A percentile compares a stretch with the other conserved stretches of the same genome.
Evolutionary conservation across 1,140 invertebrate genomes (phyloP).

Genomic region (Drosophila paulistorum): DNA sequence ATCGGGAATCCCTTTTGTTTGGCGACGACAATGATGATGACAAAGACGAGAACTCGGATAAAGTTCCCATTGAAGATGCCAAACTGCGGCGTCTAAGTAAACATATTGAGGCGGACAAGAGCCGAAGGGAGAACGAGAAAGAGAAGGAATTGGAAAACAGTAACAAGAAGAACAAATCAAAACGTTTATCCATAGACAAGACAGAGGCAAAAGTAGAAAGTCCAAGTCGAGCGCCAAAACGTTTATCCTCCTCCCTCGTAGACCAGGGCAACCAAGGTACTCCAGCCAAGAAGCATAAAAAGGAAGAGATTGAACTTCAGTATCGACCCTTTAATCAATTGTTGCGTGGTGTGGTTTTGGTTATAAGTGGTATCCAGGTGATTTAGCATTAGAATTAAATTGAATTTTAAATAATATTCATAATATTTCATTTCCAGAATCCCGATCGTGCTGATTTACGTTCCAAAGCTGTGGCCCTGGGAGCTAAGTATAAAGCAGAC

Average conservation of each 20-base stretch:
- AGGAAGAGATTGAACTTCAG: slow-evolving; percentile 27
- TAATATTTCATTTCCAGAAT: slow-evolving; percentile 85
- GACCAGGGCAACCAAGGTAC: slow-evolving; percentile 13
- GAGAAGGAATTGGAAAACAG: slow-evolving; percentile 40
- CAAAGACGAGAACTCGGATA: not conserved
- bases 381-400: too few species aligned
- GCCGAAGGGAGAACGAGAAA: slow-evolving; percentile 60
- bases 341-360: slow-evolving; percentile 88
- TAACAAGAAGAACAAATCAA: slow-evolving; percentile 41
- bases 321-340: slow-evolving; percentile 85
- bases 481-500: slow-evolving; percentile 88
- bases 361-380: slow-evolving; percentile 90
- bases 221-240: slow-evolving; percentile 39
- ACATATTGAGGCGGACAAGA: slow-evolving; percentile 84
- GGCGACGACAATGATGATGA: slow-evolving; percentile 83
- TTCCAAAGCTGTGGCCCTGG: slow-evolving; percentile 89
- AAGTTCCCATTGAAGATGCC: slow-evolving; percentile 15
- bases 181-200: slow-evolving; percentile 40
- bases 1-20: slow-evolving; percentile 84
- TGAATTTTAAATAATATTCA: not conserved
- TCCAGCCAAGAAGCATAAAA: slow-evolving; percentile 52
- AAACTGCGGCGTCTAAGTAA: slow-evolving; percentile 76
- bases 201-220: slow-evolving; percentile 21
- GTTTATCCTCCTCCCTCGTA: slow-evolving; percentile 37
- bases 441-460: slow-evolving; percentile 88